phyloP scores from a whole-genome alignment of 2,113 vertebrate genomes.

The Podarcis raffonei region DNA sequence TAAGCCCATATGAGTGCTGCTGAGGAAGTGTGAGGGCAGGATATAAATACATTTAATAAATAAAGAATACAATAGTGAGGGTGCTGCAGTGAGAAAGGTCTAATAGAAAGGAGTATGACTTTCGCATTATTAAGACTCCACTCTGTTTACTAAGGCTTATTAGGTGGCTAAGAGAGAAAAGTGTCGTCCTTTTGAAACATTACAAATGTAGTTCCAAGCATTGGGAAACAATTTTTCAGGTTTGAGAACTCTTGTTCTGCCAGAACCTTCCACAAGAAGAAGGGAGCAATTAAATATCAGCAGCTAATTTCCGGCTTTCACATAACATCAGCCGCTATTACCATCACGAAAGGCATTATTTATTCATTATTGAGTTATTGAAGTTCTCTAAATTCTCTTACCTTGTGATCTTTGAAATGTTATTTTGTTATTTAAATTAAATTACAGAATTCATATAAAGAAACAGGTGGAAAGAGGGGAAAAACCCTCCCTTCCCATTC shows the following conservation, averaged over 20 bases:
- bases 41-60: neutral
- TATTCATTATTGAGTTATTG: slow-evolving; percentile 53
- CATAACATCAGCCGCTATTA: slow-evolving; percentile 24
- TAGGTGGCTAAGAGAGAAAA: neutral
- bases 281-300: slow-evolving; percentile 24
- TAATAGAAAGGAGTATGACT: no score
- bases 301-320: slow-evolving; percentile 1
- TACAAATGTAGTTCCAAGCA: neutral
- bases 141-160: neutral
- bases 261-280: neutral
- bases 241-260: neutral
- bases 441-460: slow-evolving; percentile 23
- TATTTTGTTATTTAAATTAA: slow-evolving; percentile 50
- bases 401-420: slow-evolving; percentile 26
- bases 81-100: no score
- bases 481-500: no score
- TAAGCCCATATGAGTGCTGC: neutral
- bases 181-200: neutral
- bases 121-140: neutral
- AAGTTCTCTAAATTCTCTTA: slow-evolving; percentile 45
- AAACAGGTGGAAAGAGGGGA: no score
- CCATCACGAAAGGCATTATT: slow-evolving; percentile 40
- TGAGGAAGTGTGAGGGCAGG: neutral
- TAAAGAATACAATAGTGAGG: neutral
- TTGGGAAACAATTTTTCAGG: neutral